Conservation (phyloP, 2,797 vertebrate species). For the Uromys caudimaculatus region DNA sequence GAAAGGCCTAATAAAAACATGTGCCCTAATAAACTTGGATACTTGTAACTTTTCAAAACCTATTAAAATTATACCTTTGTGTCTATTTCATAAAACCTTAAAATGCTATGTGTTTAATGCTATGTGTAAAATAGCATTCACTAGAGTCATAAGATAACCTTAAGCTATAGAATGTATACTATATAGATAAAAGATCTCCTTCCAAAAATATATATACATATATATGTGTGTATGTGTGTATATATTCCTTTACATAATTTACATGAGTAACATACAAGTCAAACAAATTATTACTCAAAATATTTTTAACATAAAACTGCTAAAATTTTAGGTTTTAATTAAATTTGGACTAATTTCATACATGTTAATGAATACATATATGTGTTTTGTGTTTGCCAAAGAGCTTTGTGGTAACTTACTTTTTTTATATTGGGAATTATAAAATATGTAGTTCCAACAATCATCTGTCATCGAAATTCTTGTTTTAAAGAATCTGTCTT, state of each 20-base stretch:
- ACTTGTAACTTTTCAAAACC: background rate
- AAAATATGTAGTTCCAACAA: background rate
- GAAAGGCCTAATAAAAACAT: background rate
- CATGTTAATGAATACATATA: background rate
- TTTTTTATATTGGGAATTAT: background rate
- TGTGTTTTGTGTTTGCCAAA: background rate
- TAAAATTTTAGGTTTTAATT: background rate
- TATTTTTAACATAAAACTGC: background rate
- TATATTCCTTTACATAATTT: background rate
- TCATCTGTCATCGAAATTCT: background rate
- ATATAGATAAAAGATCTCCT: background rate
- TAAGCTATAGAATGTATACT: background rate
- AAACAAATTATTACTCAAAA: background rate
- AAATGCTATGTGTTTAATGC: background rate
- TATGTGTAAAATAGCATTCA: background rate
- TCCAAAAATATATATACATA: no score
- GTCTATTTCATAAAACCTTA: background rate
- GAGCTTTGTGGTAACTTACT: background rate
- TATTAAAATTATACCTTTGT: background rate
- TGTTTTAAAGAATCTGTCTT: background rate
- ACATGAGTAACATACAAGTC: background rate
- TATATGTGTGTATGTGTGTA: background rate
- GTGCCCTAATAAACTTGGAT: background rate
- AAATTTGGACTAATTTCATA: no score
- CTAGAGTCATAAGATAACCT: background rate